These are phyloP conservation scores for Brotula barbata DNA, from an alignment of 2,797 vertebrate species.

Conservation along the genomic window DNA sequence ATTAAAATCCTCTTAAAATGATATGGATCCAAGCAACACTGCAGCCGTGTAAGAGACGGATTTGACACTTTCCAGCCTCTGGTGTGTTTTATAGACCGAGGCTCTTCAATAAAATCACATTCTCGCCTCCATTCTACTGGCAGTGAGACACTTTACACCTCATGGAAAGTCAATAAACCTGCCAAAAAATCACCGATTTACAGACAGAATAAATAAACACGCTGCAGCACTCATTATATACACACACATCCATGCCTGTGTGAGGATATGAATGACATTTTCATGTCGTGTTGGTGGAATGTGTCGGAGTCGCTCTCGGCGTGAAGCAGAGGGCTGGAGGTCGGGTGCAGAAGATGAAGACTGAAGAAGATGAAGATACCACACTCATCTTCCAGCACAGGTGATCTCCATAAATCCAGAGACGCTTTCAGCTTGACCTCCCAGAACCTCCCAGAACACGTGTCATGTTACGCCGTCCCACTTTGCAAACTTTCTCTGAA, in stretches of 20 bases:
- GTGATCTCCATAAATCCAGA: neutral
- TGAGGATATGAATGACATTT: constrained; percentile 54
- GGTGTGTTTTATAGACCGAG: constrained; percentile 8
- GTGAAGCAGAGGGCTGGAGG: neutral
- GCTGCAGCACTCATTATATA: constrained; percentile 51
- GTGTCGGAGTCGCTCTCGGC: neutral
- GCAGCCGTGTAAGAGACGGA: too few relatives aligned
- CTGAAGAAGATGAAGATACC: neutral
- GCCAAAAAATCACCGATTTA: constrained; percentile 48
- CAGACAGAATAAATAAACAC: constrained; percentile 55
- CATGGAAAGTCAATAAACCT: neutral
- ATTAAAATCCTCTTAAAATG: too few relatives aligned
- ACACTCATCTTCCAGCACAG: neutral
- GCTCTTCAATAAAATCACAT: constrained; percentile 18
- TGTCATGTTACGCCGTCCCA: too few relatives aligned
- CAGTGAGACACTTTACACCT: too few relatives aligned
- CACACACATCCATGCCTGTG: constrained; percentile 49
- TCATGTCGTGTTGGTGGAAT: neutral
- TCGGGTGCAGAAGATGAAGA: neutral
- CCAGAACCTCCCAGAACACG: too few relatives aligned
- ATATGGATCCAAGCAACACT: constrained; percentile 8
- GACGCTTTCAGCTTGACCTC: too few relatives aligned
- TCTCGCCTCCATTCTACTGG: constrained; percentile 9
- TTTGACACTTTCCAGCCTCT: constrained; percentile 17
- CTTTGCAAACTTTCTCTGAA: too few relatives aligned